Conservation (phyloP, 2,888 invertebrate genomes). For the Panzeria rudis region DNA sequence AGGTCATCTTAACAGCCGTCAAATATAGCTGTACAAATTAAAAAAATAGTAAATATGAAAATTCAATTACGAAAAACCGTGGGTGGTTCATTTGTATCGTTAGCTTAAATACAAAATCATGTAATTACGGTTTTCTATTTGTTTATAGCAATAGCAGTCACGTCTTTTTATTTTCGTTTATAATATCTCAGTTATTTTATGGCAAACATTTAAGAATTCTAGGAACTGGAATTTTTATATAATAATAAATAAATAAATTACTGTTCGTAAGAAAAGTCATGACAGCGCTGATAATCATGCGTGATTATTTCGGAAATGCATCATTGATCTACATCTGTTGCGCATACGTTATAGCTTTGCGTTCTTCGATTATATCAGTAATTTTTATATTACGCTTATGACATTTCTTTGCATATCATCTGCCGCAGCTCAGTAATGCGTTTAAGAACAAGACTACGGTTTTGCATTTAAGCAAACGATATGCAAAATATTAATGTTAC, state of each 20-base stretch:
- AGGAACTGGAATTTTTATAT: not conserved
- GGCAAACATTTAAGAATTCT: not conserved
- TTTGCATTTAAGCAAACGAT: not conserved
- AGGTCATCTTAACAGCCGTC: no score
- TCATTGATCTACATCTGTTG: not conserved
- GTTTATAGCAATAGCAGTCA: not conserved
- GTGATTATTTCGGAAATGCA: not conserved
- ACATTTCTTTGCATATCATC: no score
- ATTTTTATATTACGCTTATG: not conserved
- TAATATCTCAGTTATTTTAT: not conserved
- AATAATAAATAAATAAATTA: not conserved
- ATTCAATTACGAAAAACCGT: constrained; percentile 3
- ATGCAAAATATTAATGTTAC: not conserved
- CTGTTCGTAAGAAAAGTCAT: not conserved
- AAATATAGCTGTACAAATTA: no score
- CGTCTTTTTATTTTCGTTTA: not conserved
- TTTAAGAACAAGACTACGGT: not conserved
- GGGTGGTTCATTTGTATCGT: constrained; percentile 29
- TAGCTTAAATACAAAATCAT: not conserved
- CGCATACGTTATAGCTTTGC: not conserved
- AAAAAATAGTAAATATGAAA: no score
- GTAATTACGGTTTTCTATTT: not conserved
- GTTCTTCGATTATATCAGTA: no score
- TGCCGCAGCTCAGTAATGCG: not conserved
- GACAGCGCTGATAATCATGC: not conserved